These are phyloP conservation scores for Ochotona curzoniae DNA, from an alignment of 2,113 vertebrate genomes.

Conservation along the genomic window DNA sequence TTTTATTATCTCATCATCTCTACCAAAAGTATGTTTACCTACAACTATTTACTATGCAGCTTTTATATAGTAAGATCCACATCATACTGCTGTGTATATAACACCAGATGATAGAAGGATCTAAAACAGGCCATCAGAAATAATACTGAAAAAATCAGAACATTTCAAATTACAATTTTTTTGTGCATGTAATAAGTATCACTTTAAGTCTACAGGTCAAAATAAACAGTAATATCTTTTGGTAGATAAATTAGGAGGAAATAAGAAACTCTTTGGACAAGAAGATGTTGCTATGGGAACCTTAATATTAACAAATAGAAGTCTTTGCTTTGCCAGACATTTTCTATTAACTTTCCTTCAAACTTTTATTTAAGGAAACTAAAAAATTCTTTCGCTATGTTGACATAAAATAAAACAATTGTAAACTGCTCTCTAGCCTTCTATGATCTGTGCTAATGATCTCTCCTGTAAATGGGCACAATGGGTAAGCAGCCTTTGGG, in stretches of 20 bases:
- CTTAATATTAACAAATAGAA: slow-evolving; percentile 65
- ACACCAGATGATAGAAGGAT: neutral
- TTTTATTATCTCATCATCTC: slow-evolving; percentile 79
- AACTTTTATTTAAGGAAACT: slow-evolving; percentile 62
- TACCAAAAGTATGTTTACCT: slow-evolving; percentile 65
- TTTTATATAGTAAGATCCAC: slow-evolving; percentile 49
- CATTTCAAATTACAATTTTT: slow-evolving; percentile 58
- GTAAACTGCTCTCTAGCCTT: neutral
- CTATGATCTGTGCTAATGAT: slow-evolving; percentile 41
- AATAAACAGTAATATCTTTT: slow-evolving; percentile 62
- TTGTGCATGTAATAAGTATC: slow-evolving; percentile 43
- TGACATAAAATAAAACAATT: slow-evolving; percentile 48
- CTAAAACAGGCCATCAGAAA: neutral
- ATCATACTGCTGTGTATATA: neutral
- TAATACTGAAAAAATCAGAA: slow-evolving; percentile 27
- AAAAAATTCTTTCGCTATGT: neutral
- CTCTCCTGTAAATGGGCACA: too few species aligned
- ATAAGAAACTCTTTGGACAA: slow-evolving; percentile 63
- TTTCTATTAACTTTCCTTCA: slow-evolving; percentile 66
- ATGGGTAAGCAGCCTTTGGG: too few species aligned
- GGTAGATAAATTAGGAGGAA: slow-evolving; percentile 64
- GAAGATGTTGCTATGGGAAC: slow-evolving; percentile 75
- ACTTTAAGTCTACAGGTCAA: slow-evolving; percentile 48
- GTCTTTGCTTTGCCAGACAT: slow-evolving; percentile 45
- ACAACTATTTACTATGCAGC: slow-evolving; percentile 51